Evolutionary conservation across 1,140 invertebrate species (phyloP).

Genomic region (Aethina tumida): DNA sequence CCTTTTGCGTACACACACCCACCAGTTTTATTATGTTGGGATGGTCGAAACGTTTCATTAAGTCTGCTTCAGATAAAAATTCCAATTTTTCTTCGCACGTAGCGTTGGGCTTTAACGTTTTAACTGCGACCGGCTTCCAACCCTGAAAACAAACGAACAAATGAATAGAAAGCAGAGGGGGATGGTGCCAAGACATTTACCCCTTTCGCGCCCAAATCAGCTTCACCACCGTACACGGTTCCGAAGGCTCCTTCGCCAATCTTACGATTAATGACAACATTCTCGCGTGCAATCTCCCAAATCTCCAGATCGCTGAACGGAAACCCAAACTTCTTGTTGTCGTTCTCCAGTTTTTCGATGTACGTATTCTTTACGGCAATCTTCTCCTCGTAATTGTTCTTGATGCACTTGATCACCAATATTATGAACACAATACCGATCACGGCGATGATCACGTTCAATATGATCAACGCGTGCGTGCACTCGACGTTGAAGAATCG

Average conservation of each 20-base stretch:
- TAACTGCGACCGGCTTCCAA: slow-evolving; percentile 86
- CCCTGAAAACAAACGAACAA: too few species aligned
- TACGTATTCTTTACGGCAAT: slow-evolving; percentile 57
- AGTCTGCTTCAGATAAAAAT: slow-evolving; percentile 85
- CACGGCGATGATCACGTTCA: slow-evolving; percentile 60
- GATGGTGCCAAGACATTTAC: too few species aligned
- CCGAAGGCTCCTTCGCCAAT: slow-evolving; percentile 86
- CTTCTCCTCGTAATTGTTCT: slow-evolving; percentile 64
- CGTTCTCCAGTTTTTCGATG: slow-evolving; percentile 35
- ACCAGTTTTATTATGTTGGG: slow-evolving; percentile 81
- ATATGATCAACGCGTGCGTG: slow-evolving; percentile 58
- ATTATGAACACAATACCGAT: slow-evolving; percentile 49
- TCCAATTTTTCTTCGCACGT: slow-evolving; percentile 81
- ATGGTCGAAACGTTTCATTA: slow-evolving; percentile 87
- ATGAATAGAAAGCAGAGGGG: too few species aligned
- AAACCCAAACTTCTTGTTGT: slow-evolving; percentile 32
- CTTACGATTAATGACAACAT: slow-evolving; percentile 81
- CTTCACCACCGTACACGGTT: slow-evolving; percentile 78
- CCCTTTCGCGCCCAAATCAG: slow-evolving; percentile 50
- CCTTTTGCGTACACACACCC: slow-evolving; percentile 73
- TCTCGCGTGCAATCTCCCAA: slow-evolving; percentile 77
- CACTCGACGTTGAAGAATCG: slow-evolving; percentile 56
- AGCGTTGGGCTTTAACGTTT: slow-evolving; percentile 76
- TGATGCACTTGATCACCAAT: slow-evolving; percentile 39
- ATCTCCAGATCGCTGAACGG: slow-evolving; percentile 68